Conservation (phyloP, 2,113 vertebrate species). For the Dendrocopos noguchii region DNA sequence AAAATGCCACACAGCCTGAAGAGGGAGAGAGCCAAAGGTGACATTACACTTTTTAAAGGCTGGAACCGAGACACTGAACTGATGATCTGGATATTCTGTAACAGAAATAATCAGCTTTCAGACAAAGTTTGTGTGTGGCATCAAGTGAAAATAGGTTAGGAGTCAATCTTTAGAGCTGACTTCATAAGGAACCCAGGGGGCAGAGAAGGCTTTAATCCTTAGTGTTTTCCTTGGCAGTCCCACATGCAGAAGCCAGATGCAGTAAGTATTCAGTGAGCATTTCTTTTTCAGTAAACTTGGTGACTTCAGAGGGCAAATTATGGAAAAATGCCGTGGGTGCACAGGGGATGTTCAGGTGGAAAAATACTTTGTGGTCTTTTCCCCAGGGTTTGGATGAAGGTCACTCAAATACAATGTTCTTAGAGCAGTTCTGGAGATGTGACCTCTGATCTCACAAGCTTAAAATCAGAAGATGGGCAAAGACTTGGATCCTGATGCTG, state of each 20-base stretch:
- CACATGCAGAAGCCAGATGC: background rate
- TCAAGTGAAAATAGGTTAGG: background rate
- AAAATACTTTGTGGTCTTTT: conserved; percentile 52
- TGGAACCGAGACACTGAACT: background rate
- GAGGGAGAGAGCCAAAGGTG: background rate
- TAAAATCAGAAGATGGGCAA: conserved; percentile 8
- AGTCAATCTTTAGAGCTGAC: background rate
- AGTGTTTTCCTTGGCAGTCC: background rate
- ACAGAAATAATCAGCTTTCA: background rate
- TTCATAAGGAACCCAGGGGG: background rate
- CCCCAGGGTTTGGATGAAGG: conserved; percentile 62
- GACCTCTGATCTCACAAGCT: conserved; percentile 10
- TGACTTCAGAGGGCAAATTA: conserved; percentile 57
- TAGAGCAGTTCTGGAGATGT: background rate
- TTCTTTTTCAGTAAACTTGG: conserved; percentile 61
- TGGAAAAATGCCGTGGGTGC: conserved; percentile 74
- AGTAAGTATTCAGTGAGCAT: background rate
- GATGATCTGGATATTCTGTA: background rate
- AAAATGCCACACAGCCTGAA: background rate
- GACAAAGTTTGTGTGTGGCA: background rate
- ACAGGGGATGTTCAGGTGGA: conserved; percentile 46
- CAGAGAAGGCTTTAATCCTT: background rate
- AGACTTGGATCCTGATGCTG: background rate
- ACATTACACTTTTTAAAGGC: background rate
- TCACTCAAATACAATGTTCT: background rate